Percentiles rank a stretch among this genome's conserved stretches.
Conservation (phyloP, 2,888 invertebrate species). For the Koerneria pararmatus region DNA sequence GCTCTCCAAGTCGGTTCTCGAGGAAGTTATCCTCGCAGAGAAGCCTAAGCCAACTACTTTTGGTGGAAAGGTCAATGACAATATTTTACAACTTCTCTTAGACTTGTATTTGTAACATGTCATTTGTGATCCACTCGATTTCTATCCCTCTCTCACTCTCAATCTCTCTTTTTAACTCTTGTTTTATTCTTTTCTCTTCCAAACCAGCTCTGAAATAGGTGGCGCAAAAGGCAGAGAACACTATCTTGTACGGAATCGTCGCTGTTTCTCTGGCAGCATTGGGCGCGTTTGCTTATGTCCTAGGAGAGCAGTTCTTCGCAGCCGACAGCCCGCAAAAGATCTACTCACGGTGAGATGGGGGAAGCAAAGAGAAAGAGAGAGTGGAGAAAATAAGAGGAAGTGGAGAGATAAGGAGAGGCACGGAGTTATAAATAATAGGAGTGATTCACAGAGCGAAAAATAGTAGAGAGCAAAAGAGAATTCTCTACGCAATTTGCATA, state of each 20-base stretch:
- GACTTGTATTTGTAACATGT: neutral
- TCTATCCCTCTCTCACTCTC: neutral
- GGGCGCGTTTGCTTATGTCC: constrained; percentile 46
- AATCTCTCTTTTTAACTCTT: neutral
- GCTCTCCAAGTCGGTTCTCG: constrained; percentile 17
- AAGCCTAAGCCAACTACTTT: constrained; percentile 43
- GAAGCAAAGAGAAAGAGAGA: neutral
- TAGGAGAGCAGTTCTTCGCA: constrained; percentile 47
- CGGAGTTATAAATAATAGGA: too few relatives aligned
- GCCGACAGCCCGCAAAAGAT: constrained; percentile 49
- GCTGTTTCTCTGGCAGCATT: constrained; percentile 42
- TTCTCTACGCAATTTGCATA: too few relatives aligned
- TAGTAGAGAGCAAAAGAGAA: too few relatives aligned
- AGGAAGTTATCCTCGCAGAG: constrained; percentile 28
- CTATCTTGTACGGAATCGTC: constrained; percentile 47
- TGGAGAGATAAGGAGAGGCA: too few relatives aligned
- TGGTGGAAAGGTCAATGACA: constrained; percentile 35
- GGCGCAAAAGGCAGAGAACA: constrained; percentile 47
- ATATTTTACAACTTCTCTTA: neutral
- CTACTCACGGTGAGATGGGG: constrained; percentile 36
- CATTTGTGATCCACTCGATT: neutral
- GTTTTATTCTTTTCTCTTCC: too few relatives aligned
- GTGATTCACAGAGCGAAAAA: too few relatives aligned
- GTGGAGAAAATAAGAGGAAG: too few relatives aligned
- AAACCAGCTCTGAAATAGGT: constrained; percentile 23